Conservation (phyloP, 2,113 vertebrate species). For the Sylvia atricapilla region DNA sequence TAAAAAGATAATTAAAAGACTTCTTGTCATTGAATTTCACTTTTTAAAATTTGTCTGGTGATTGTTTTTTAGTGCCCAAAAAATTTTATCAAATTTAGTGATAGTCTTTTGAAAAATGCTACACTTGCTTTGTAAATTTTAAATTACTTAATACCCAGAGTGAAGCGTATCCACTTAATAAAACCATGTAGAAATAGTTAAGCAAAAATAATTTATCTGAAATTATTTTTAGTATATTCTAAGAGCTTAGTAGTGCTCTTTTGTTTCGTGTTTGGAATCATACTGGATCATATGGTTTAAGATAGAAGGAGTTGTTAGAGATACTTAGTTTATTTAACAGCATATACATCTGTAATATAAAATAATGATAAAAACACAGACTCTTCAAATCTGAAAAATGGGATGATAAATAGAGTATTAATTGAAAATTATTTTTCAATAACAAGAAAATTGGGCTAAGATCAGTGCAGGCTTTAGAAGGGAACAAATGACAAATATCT, state of each 20-base stretch:
- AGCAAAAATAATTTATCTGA: neutral
- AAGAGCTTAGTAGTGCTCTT: neutral
- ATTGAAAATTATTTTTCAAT: neutral
- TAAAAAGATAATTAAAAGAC: neutral
- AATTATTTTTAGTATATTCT: neutral
- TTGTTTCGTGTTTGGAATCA: neutral
- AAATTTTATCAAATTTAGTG: neutral
- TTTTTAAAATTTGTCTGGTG: neutral
- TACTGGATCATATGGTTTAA: neutral
- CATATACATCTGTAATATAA: neutral
- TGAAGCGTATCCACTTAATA: neutral
- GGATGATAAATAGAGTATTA: neutral
- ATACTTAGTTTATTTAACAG: neutral
- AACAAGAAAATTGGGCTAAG: neutral
- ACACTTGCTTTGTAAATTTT: neutral
- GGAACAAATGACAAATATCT: neutral
- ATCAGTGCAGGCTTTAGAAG: neutral
- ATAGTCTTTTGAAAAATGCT: neutral
- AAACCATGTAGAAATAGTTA: neutral
- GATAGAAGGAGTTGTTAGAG: neutral
- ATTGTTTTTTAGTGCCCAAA: neutral
- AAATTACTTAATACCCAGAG: neutral
- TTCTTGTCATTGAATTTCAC: neutral
- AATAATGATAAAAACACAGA: neutral
- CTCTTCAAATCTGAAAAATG: neutral